Evolutionary conservation across 2,797 vertebrate species (phyloP).

Genomic region (Anguilla marmorata): DNA sequence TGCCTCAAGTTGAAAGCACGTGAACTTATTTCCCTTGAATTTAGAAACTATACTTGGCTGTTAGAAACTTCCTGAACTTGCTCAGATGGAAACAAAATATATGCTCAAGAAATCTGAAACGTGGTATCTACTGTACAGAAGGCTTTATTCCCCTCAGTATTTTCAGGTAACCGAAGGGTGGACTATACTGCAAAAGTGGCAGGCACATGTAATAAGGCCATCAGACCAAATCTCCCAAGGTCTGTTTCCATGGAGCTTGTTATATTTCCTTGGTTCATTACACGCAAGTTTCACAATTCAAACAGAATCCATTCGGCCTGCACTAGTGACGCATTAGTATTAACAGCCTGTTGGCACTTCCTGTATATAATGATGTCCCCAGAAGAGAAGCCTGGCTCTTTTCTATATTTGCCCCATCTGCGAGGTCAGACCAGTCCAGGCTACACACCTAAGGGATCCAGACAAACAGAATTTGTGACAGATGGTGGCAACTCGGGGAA

Average conservation of each 20-base stretch:
- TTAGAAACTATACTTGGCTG: not conserved
- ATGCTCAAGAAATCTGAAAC: not conserved
- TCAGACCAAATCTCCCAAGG: not conserved
- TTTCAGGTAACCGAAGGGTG: not conserved
- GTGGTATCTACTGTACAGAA: not conserved
- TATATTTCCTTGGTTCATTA: not conserved
- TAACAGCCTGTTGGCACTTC: not conserved
- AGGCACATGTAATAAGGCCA: not conserved
- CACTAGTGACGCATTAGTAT: not conserved
- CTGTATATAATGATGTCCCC: constrained; percentile 10
- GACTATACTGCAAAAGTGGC: not conserved
- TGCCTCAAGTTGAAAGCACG: not conserved
- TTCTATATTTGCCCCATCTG: not conserved
- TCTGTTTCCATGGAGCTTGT: constrained; percentile 22
- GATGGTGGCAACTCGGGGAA: not conserved
- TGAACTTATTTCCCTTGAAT: constrained; percentile 1
- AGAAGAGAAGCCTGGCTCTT: not conserved
- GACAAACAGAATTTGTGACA: not conserved
- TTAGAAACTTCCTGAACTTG: not conserved
- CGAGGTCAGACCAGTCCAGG: not conserved
- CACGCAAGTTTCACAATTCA: not conserved
- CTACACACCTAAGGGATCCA: not conserved
- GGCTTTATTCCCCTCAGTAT: not conserved
- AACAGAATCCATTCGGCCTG: not conserved
- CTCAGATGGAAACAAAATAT: not conserved